Percentiles rank a stretch among this genome's conserved stretches.
These are phyloP conservation scores for Zoanthus sociatus DNA, from an alignment of 92 coral and sea anemone species.

Conservation along the genomic window DNA sequence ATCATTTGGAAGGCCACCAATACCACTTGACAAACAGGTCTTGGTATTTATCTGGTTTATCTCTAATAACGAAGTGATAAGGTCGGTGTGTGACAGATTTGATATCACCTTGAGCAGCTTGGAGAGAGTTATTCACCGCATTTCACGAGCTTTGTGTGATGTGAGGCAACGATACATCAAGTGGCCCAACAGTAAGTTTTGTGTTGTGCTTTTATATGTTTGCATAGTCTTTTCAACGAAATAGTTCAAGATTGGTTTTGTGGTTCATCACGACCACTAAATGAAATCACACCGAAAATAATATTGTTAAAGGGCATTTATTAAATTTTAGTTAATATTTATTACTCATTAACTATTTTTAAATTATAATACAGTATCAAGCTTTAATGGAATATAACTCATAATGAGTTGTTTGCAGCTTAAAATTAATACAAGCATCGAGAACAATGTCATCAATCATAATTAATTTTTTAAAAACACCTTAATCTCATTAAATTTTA, in stretches of 20 bases:
- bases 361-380: slow-evolving; percentile 19
- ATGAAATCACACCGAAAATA: slow-evolving; percentile 20
- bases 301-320: slow-evolving; percentile 21
- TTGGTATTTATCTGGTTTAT: slow-evolving; percentile 34
- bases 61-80: slow-evolving; percentile 29
- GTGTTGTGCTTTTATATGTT: slow-evolving; percentile 29
- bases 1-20: slow-evolving; percentile 41
- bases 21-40: slow-evolving; percentile 43
- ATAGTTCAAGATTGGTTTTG: slow-evolving; percentile 18
- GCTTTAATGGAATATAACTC: slow-evolving; percentile 30
- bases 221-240: slow-evolving; percentile 30
- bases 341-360: slow-evolving; percentile 22
- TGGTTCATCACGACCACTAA: slow-evolving; percentile 19
- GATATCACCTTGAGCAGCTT: slow-evolving; percentile 41
- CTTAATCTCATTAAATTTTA: slow-evolving; percentile 26
- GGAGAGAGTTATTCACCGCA: slow-evolving; percentile 4
- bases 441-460: slow-evolving; percentile 30
- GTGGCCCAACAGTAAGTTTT: slow-evolving; percentile 26
- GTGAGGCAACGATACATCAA: slow-evolving; percentile 23
- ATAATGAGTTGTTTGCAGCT: slow-evolving; percentile 34
- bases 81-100: slow-evolving; percentile 44
- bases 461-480: slow-evolving; percentile 24
- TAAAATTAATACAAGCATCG: slow-evolving; percentile 11
- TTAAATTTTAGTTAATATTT: slow-evolving; percentile 25
- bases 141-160: slow-evolving; percentile 20